Evolutionary conservation across 1,140 invertebrate species (phyloP), one percentile per base, ranked within the genome.

Genomic region (Notospermus geniculatus): DNA sequence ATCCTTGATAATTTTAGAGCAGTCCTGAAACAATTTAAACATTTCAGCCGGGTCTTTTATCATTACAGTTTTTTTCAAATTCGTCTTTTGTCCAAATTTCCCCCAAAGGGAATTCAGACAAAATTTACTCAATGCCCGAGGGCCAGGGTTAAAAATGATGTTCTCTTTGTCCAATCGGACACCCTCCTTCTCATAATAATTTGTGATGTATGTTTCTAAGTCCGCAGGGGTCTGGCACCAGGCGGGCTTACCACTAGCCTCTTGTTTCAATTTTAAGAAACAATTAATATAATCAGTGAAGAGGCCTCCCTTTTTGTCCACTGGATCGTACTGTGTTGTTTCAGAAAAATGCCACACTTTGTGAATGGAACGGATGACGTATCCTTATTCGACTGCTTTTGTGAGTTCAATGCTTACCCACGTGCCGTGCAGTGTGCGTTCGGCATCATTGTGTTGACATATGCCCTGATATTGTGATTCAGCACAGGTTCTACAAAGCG

Each of bases 311-410:
- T 52, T 59, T 25, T 9, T 22, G 30, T 46, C 54, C 27, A 30
- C 52, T 52, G 62, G 72, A 79, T n/a, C 66, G 50, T 2, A 50
- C n/a, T n/a, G n/a, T n/a, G n/a, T 32, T 0, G 73, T n/a, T n/a
- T n/a, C n/a, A n/a, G n/a, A n/a, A n/a, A 76, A 79, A 30, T 79
- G 62, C 71, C 76, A 82, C 13, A 82, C 71, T 66, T 83, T 76
- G 32, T 62, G 70, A 25, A 81, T 67, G 19, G 74, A 54, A 4
- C 76, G 0, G 27, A 84, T 66, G 57, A 59, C 63, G 53, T 83
- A 81, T 0, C 75, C 78, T 53, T 64, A 62, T 28, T 72, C 54
- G 0, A 77, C 27, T 0, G 81, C 80, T 59, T 75, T 71, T 32
- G 56, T 28, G 5, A 82, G 13, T 69, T 83, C 80, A 22, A 74